These are phyloP conservation scores for Cheilinus undulatus DNA, from an alignment of 2,113 vertebrate genomes.

Conservation along the genomic window DNA sequence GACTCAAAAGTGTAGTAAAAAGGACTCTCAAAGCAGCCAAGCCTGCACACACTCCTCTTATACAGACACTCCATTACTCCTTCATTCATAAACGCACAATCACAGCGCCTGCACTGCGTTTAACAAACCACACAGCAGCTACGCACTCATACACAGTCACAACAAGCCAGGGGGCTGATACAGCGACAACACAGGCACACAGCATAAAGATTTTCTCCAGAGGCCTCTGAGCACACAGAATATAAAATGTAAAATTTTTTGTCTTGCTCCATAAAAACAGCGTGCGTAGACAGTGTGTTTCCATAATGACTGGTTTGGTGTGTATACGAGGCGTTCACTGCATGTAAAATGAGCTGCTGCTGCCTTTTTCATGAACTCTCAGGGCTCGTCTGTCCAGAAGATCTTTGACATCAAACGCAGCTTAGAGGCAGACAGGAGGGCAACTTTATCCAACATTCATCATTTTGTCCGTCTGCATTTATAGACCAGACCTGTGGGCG, in stretches of 20 bases:
- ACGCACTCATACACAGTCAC: conserved; percentile 34
- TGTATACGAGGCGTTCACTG: conserved; percentile 63
- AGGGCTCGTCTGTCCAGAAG: conserved; percentile 47
- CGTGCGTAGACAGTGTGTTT: conserved; percentile 66
- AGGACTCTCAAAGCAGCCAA: neutral
- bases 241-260: conserved; percentile 56
- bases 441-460: conserved; percentile 66
- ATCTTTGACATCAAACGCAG: conserved; percentile 62
- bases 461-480: conserved; percentile 39
- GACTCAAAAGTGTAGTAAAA: too few relatives aligned
- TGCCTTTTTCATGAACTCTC: conserved; percentile 69
- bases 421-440: conserved; percentile 63
- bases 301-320: conserved; percentile 73
- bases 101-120: conserved; percentile 9
- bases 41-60: neutral
- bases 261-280: conserved; percentile 63
- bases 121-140: conserved; percentile 26
- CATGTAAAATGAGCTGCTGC: conserved; percentile 68
- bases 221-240: conserved; percentile 53
- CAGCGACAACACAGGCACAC: conserved; percentile 21
- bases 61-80: conserved; percentile 10
- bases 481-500: neutral
- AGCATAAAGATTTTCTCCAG: conserved; percentile 44
- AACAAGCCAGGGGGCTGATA: conserved; percentile 27
- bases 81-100: conserved; percentile 45